Evolutionary conservation across 2,113 vertebrate species (phyloP).

Genomic region (Oenanthe melanoleuca): DNA sequence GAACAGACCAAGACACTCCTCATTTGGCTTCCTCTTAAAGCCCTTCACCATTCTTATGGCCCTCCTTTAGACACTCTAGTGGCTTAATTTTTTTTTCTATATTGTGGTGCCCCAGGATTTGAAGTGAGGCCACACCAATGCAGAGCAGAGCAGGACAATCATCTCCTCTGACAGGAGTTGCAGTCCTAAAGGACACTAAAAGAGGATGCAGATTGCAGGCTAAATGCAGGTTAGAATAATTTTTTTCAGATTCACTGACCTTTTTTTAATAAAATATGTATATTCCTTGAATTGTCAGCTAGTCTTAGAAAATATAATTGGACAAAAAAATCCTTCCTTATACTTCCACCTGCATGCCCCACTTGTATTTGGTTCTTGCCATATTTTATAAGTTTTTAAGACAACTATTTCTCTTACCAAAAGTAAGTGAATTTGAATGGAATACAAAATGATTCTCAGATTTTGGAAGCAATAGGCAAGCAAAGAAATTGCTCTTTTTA

Average conservation of each 20-base stretch:
- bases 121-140: neutral
- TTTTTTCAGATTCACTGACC: neutral
- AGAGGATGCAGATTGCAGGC: neutral
- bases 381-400: slow-evolving; percentile 14
- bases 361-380: neutral
- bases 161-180: neutral
- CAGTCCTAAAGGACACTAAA: neutral
- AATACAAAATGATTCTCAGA: neutral
- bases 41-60: neutral
- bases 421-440: neutral
- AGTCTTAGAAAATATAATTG: neutral
- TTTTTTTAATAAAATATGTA: neutral
- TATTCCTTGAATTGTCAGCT: neutral
- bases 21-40: neutral
- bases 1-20: too few relatives aligned
- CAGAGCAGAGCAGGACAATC: neutral
- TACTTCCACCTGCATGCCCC: neutral
- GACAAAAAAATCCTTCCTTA: neutral
- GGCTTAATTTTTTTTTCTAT: neutral
- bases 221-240: neutral
- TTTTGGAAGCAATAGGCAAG: neutral
- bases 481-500: neutral
- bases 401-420: neutral
- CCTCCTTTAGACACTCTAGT: neutral
- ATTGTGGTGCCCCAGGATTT: too few relatives aligned